Conservation (phyloP, 35 echinoderm and acorn worm genomes). For the Apostichopus parvimensis region DNA sequence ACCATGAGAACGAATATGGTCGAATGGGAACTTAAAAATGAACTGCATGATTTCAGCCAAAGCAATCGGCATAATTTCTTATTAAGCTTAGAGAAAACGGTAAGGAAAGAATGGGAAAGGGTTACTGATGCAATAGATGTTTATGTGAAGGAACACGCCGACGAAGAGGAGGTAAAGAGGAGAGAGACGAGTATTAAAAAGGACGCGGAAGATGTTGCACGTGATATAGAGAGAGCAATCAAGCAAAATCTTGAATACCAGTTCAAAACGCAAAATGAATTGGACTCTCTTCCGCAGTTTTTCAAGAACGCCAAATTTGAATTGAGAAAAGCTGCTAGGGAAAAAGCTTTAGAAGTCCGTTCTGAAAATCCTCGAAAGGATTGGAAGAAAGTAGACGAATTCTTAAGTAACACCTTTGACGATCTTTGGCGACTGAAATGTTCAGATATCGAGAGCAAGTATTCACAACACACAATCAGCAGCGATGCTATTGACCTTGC, state of each 20-base stretch:
- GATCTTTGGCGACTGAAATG: not conserved
- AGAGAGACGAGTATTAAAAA: not conserved
- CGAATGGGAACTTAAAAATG: slow-evolving; percentile 18
- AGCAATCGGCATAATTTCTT: not conserved
- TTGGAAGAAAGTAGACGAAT: not conserved
- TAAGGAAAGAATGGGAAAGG: not conserved
- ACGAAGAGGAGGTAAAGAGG: slow-evolving; percentile 19
- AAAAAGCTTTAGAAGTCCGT: not conserved
- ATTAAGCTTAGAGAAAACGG: not conserved
- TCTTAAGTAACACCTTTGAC: not conserved
- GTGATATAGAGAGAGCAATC: not conserved
- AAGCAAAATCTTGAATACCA: not conserved
- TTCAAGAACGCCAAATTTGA: not conserved
- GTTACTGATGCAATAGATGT: not conserved
- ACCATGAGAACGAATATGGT: not conserved
- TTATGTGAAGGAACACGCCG: not conserved
- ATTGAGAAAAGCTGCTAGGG: not conserved
- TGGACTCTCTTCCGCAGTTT: not conserved
- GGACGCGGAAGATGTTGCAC: not conserved
- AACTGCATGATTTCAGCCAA: not conserved
- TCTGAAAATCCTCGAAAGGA: not conserved
- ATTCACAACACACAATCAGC: not conserved
- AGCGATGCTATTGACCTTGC: no score
- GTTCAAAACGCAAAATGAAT: not conserved
- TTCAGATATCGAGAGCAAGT: not conserved